Base-by-base conservation (phyloP, 2,797 vertebrate species). In the Silurus lanzhouensis region DNA sequence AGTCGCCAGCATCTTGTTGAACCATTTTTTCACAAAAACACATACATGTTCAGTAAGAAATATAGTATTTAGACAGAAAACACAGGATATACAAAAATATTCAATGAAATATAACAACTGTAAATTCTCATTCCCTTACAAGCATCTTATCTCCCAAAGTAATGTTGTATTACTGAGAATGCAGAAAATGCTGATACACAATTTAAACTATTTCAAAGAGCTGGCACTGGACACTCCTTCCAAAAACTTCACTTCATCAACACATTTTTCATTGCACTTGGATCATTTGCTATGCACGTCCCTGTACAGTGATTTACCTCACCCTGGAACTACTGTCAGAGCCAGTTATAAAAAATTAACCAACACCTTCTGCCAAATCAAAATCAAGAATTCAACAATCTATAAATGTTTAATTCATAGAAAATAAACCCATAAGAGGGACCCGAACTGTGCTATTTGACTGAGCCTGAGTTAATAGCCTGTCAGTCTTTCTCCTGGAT, bases 391-490 rank as follows among this genome's bases (percentile, higher is more conserved):
- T n/a, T n/a, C 44, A 72, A 72, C 20, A 48, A 20, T 27, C 9
- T 48, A 48, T 72, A 22, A 25, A 25, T 55, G 52, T 5, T n/a
- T n/a, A 22, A 74, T n/a, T 52, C 25, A 74, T 25, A 55, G 48
- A 74, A 25, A 25, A 76, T 25, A 55, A 75, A 75, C 1, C 7
- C 25, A 58, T 31, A 58, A 55, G 25, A 57, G 25, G 27, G 74
- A 31, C 72, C 52, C 57, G 55, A 31, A 74, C 57, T 14, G 13
- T 75, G 13, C 13, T 13, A 74, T 55, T 75, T 75, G 2, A 76
- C 27, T 60, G 74, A 75, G 48, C 2, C 74, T 27, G n/a, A 57
- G 72, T 76, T 38, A 76, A 67, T 75, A 67, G 61, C 10, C 61
- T 38, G 0, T 44, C 20, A 81, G 84, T 63, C 58, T 4, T 1